Evolutionary conservation across 2,888 invertebrate species (phyloP).

Genomic region (Cheilosia variabilis): DNA sequence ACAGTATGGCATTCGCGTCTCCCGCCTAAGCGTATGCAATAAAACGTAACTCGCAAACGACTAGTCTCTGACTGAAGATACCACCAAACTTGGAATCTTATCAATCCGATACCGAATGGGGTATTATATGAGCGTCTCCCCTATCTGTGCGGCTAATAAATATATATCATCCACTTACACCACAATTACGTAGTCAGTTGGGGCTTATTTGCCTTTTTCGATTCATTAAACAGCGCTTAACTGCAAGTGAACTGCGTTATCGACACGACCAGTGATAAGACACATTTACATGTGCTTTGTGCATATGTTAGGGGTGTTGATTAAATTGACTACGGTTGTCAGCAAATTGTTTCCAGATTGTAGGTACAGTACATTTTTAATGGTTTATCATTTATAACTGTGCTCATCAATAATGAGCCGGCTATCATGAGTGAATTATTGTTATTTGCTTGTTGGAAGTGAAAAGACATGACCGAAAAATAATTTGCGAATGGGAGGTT

Average conservation of each 20-base stretch:
- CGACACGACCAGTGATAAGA: slow-evolving; percentile 29
- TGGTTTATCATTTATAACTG: background rate
- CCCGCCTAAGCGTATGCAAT: slow-evolving; percentile 74
- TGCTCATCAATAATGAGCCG: background rate
- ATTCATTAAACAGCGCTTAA: slow-evolving; percentile 69
- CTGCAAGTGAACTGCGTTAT: slow-evolving; percentile 28
- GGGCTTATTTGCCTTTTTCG: slow-evolving; percentile 32
- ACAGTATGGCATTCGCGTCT: background rate
- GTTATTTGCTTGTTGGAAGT: background rate
- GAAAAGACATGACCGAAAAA: background rate
- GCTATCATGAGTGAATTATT: background rate
- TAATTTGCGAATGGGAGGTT: too few relatives aligned
- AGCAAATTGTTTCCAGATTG: background rate
- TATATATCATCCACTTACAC: slow-evolving; percentile 51
- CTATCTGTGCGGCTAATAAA: slow-evolving; percentile 47
- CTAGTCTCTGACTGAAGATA: background rate
- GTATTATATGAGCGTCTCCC: slow-evolving; percentile 5
- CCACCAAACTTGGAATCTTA: slow-evolving; percentile 11
- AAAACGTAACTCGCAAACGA: background rate
- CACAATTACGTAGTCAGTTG: slow-evolving; percentile 29
- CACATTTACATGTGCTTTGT: background rate
- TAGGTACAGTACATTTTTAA: slow-evolving; percentile 8
- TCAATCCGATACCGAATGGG: background rate
- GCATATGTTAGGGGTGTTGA: slow-evolving; percentile 46
- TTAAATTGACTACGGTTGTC: slow-evolving; percentile 22